phyloP scores from a whole-genome alignment of 2,113 vertebrate species.

The Coturnix japonica region DNA sequence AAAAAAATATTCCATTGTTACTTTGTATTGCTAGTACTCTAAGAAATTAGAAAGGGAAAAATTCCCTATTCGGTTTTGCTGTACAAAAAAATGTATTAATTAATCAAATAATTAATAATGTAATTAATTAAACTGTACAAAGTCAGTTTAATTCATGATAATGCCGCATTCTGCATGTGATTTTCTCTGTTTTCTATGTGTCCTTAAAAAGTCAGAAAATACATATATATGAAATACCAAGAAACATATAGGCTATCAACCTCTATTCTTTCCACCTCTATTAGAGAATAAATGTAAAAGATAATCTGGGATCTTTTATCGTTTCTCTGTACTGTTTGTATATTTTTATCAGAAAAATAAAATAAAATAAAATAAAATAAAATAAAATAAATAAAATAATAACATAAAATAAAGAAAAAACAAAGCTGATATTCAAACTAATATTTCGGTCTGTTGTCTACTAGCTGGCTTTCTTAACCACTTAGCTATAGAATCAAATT shows the following conservation, averaged over 20 bases:
- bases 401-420: too few species aligned
- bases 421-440: not conserved
- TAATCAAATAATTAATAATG: too few species aligned
- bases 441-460: slow-evolving; percentile 9
- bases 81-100: too few species aligned
- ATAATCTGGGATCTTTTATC: not conserved
- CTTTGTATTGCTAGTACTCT: not conserved
- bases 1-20: not conserved
- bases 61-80: not conserved
- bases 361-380: too few species aligned
- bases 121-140: too few species aligned
- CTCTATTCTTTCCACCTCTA: not conserved
- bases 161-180: not conserved
- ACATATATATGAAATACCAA: not conserved
- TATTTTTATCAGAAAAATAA: not conserved
- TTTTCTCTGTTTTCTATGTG: not conserved
- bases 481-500: not conserved
- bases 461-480: not conserved
- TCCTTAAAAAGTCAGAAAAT: not conserved
- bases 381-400: not conserved
- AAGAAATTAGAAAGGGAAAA: not conserved
- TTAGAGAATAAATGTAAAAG: not conserved
- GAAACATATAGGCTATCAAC: not conserved
- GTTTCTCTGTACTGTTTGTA: not conserved
- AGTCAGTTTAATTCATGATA: not conserved